Base-by-base conservation (phyloP, 2,888 invertebrate genomes). In the Venustoraphidia nigricollis region DNA sequence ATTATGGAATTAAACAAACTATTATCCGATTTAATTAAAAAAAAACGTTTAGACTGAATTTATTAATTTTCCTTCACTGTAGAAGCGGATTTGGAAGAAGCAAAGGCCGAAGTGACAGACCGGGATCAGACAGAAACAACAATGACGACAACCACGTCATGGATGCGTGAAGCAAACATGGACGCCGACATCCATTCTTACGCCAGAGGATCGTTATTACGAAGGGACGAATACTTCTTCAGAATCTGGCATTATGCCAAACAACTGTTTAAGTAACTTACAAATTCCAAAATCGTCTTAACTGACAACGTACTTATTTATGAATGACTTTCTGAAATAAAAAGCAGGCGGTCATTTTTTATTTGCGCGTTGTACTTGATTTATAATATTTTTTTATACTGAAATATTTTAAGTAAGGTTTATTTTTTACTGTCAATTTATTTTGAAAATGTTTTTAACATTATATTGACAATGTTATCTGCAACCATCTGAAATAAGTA, bases 221-320 rank as follows among this genome's bases (percentile, higher is more conserved):
- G 86, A 55, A 80, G 84, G 59, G 91, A 92, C 65, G 93, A 94
- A 70, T 94, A 94, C 72, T 94, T 93, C 83, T 94, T 94, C 82
- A 79, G 88, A 57, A 85, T 93, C 69, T 92, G 88, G 87, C 83
- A 83, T 66, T 83, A 88, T 61, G 86, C 88, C 57, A 83, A 83
- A 59, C 82, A 86, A 65, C 73, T 87, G 52, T 87, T 87, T 68
- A 83, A 88, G 69, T 86, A 77, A 76, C 63, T 60, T 17, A 10
- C 17, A 10, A 34, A 41, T 41, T 27, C 27, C 27, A 27, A 27
- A 27, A 27, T 27, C 27, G 27, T 27, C 27, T 17, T 17, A 17
- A 17, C 4, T 27, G 6, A 27, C 27, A 27, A 27, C 27, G 27
- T 6, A 27, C 27, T 27, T 27, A 27, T 27, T 27, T 27, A 27